phyloP scores from a whole-genome alignment of 1,140 invertebrate species.

The Drosophila pruinosa region DNA sequence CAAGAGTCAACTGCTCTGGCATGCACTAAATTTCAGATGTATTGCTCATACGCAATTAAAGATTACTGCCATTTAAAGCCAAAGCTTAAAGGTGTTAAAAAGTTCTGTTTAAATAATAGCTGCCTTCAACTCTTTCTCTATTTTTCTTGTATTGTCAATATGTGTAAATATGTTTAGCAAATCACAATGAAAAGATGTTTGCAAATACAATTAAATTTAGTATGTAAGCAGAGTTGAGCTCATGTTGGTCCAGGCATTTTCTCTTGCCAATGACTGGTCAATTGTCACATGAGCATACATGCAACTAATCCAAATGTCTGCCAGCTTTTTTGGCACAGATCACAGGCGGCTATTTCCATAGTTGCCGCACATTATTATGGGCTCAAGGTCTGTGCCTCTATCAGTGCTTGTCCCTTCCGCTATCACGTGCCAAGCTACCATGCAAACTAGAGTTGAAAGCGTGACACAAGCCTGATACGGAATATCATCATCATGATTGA shows the following conservation, averaged over 20 bases:
- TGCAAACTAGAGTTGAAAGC: neutral
- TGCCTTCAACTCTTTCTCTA: neutral
- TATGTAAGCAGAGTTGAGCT: neutral
- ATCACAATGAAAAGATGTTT: no score
- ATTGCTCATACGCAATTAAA: conserved; percentile 4
- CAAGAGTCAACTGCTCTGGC: neutral
- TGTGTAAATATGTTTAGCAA: neutral
- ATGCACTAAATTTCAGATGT: neutral
- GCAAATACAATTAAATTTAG: neutral
- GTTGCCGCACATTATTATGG: neutral
- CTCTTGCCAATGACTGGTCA: neutral
- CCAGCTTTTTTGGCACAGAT: conserved; percentile 19
- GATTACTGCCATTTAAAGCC: neutral
- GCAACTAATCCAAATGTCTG: conserved; percentile 3
- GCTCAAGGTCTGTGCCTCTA: neutral
- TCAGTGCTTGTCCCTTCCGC: neutral
- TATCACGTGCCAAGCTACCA: neutral
- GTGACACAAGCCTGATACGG: neutral
- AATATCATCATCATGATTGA: no score
- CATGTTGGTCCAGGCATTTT: neutral
- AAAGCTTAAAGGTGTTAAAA: neutral
- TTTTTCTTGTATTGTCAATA: neutral
- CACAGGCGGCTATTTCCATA: conserved; percentile 23
- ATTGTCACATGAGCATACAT: conserved; percentile 4
- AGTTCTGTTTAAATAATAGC: neutral